These are phyloP conservation scores for Liolophura sinensis DNA, from an alignment of 1,140 invertebrate genomes.

Conservation along the genomic window DNA sequence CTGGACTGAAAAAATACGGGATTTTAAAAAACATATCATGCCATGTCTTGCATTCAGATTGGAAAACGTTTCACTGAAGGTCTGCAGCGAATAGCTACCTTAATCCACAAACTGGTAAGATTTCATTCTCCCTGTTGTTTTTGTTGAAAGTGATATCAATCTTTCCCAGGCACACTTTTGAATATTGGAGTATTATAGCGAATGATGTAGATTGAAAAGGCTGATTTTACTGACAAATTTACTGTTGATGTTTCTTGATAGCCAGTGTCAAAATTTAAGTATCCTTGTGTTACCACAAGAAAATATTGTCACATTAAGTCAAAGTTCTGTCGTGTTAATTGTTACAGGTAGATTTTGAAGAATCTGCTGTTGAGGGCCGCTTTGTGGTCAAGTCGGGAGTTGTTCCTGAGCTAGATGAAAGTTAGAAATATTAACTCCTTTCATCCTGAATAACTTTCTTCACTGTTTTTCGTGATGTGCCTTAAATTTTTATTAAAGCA, in stretches of 20 bases:
- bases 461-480: no score
- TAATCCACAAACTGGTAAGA: constrained; percentile 57
- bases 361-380: constrained; percentile 66
- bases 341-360: constrained; percentile 69
- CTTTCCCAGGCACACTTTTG: no score
- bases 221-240: no score
- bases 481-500: no score
- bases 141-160: no score
- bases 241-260: constrained; percentile 2
- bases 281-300: not conserved
- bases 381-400: constrained; percentile 72
- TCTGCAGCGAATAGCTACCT: constrained; percentile 59
- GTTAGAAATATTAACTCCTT: constrained; percentile 34
- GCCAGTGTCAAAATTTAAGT: not conserved
- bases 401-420: constrained; percentile 72
- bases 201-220: no score
- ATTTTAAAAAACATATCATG: constrained; percentile 4
- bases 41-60: constrained; percentile 46
- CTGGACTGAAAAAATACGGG: constrained; percentile 1
- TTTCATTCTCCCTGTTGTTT: not conserved
- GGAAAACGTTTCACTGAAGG: constrained; percentile 61
- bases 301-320: constrained; percentile 2
- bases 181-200: no score
- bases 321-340: constrained; percentile 2
- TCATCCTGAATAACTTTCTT: no score